phyloP scores from a whole-genome alignment of 1,140 invertebrate genomes.

The Brachionus koreanus region DNA sequence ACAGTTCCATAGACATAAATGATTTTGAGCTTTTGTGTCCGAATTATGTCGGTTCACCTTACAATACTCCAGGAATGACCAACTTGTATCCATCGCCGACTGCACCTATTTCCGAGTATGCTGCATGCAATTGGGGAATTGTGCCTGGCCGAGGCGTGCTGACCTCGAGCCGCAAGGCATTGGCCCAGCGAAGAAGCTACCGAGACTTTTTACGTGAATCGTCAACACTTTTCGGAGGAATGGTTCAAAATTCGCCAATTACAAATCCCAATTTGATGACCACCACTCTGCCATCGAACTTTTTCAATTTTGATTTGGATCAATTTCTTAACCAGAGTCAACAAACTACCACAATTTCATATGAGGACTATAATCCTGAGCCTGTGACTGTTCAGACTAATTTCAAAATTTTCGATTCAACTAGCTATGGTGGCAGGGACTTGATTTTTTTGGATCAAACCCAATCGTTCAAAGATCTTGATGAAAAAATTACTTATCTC shows the following conservation, averaged over 20 bases:
- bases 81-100: neutral
- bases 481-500: constrained; percentile 44
- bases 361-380: neutral
- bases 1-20: constrained; percentile 35
- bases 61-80: constrained; percentile 51
- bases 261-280: neutral
- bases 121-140: constrained; percentile 79
- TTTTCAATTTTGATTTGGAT: constrained; percentile 27
- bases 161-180: constrained; percentile 50
- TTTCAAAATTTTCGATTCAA: constrained; percentile 46
- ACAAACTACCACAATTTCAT: neutral
- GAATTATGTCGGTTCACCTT: constrained; percentile 71
- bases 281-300: neutral
- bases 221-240: neutral
- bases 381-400: neutral
- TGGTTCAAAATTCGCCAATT: neutral
- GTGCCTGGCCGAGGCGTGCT: constrained; percentile 87
- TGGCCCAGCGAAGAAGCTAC: neutral
- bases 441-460: constrained; percentile 56
- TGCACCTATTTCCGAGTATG: constrained; percentile 65
- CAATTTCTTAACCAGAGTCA: neutral
- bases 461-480: constrained; percentile 50
- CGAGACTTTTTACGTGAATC: constrained; percentile 27
- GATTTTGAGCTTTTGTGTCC: constrained; percentile 90
- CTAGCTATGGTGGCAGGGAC: constrained; percentile 47